Base-by-base conservation (phyloP, 2,888 invertebrate species). In the Heliconius ethilla region DNA sequence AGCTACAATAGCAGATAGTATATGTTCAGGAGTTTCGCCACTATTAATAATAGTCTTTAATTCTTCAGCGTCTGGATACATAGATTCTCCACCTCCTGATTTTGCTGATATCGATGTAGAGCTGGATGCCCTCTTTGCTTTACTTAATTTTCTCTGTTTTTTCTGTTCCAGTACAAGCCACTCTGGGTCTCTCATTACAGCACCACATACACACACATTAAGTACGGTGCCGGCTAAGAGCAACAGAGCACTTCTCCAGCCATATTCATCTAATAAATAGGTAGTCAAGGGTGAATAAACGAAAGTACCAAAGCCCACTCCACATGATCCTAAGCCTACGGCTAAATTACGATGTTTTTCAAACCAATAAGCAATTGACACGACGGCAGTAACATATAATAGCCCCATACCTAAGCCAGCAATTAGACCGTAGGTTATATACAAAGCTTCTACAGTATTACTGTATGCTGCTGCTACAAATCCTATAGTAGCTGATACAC, bases 351-450 rank as follows among this genome's bases (percentile, higher is more conserved):
- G 95, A 84, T 97, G 96, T 88, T 97, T 97, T 84, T 98, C 98
- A 90, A 98, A 98, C 97, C 98, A 98, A 89, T 97, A 98, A 0
- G 98, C 98, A 76, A 98, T 97, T 75, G 97, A 97, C 18, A 98
- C 98, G 9, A 98, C 98, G 22, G 98, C 98, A 10, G 98, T 97
- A 9, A 98, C 98, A 89, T 98, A 98, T 82, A 97, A 96, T 67
- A 97, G 89, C 5, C 98, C 97, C 89, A 98, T 94, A 4, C 98
- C 98, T 70, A 98, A 90, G 1, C 98, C 98, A 74, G 98, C 96
- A 84, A 98, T 95, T 5, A 98, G 93, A 70, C 98, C 98, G 87
- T 98, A 98, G 0, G 98, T 98, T 77, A 98, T 86, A 90, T 96
- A 97, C 86, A 98, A 95, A 84, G 96, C 94, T 89, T 96, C 97